Evolutionary conservation across 2,797 vertebrate species (phyloP).

Genomic region (Valencia hispanica): DNA sequence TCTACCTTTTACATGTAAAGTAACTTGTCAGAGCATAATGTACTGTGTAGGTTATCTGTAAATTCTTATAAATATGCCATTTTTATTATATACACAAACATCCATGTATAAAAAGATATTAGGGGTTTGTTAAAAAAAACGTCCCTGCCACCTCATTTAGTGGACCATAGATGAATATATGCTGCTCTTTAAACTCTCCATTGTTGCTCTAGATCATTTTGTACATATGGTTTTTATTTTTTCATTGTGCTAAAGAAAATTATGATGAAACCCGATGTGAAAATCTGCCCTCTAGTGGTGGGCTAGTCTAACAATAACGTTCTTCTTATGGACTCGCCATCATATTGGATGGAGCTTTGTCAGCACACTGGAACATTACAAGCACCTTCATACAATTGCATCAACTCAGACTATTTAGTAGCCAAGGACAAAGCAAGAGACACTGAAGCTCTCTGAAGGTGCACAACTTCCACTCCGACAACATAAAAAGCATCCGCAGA

Average conservation of each 20-base stretch:
- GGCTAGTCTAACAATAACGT: slow-evolving; percentile 27
- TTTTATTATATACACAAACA: slow-evolving; percentile 82
- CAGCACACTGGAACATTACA: slow-evolving; percentile 49
- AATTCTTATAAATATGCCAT: slow-evolving; percentile 96
- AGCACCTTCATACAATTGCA: slow-evolving; percentile 73
- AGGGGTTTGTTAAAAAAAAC: slow-evolving; percentile 85
- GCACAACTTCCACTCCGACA: slow-evolving; percentile 61
- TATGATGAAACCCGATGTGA: slow-evolving; percentile 45
- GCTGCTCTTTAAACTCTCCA: slow-evolving; percentile 89
- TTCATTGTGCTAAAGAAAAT: slow-evolving; percentile 79
- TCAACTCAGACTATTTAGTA: slow-evolving; percentile 57
- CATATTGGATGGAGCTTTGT: slow-evolving; percentile 13
- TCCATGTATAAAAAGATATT: slow-evolving; percentile 84
- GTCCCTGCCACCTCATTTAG: slow-evolving; percentile 83
- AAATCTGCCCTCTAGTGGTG: slow-evolving; percentile 67
- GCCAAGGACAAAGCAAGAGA: slow-evolving; percentile 59
- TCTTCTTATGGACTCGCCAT: slow-evolving; percentile 35
- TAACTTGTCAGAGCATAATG: slow-evolving; percentile 88
- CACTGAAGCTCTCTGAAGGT: slow-evolving; percentile 49
- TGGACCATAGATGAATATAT: slow-evolving; percentile 85
- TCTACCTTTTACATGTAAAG: slow-evolving; percentile 92
- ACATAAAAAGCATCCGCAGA: slow-evolving; percentile 31
- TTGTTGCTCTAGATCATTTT: slow-evolving; percentile 66
- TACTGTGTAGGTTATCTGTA: slow-evolving; percentile 96
- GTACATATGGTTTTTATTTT: slow-evolving; percentile 88